Percentiles rank a stretch among this genome's conserved stretches.
Conservation (phyloP, 2,113 vertebrate genomes). For the Glareola pratincola region DNA sequence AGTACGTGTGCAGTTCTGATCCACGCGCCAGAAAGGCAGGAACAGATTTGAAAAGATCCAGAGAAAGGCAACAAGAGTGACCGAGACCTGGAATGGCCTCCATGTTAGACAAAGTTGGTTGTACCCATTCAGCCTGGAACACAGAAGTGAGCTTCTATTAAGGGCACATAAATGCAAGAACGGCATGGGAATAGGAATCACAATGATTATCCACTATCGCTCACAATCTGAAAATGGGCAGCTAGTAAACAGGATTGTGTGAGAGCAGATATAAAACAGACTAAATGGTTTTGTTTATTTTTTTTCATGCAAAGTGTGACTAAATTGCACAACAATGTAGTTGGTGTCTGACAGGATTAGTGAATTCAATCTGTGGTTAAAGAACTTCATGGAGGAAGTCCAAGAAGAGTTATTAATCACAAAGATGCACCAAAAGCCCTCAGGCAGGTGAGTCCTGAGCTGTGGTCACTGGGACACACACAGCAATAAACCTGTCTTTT, state of each 20-base stretch:
- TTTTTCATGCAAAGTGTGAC: background rate
- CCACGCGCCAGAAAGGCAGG: background rate
- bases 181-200: background rate
- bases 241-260: background rate
- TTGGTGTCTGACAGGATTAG: background rate
- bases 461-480: background rate
- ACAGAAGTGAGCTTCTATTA: background rate
- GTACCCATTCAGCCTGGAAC: background rate
- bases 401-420: background rate
- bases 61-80: background rate
- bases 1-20: fast-evolving
- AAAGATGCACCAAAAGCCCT: background rate
- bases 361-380: background rate
- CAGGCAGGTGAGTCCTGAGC: background rate
- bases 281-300: background rate
- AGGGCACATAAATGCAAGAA: too few relatives aligned
- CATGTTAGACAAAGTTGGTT: background rate
- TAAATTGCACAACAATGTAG: background rate
- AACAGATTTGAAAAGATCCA: background rate
- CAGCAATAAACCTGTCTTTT: background rate
- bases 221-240: background rate
- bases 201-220: background rate
- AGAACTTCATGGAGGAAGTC: background rate
- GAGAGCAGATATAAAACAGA: background rate
- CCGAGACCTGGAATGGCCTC: background rate